These are phyloP conservation scores for Chrysaora quinquecirrha DNA, from an alignment of 30 jellyfish, hydroid and myxozoan genomes.

Conservation along the genomic window DNA sequence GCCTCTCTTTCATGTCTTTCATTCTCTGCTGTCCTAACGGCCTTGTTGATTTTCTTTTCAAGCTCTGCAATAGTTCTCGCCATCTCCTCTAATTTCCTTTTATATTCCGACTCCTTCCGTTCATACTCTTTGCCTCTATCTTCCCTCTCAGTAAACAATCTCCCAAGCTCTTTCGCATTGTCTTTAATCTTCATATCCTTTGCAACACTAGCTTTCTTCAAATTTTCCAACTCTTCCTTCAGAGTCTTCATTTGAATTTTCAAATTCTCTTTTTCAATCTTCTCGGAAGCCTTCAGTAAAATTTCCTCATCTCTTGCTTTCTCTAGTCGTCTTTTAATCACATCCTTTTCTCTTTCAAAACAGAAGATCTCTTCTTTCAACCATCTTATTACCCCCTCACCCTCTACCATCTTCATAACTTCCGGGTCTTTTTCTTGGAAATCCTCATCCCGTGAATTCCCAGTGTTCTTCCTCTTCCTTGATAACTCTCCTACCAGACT, in stretches of 20 bases:
- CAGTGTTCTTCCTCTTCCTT: constrained; percentile 16
- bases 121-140: constrained; percentile 34
- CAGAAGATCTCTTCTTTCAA: constrained; percentile 39
- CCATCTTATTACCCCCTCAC: constrained; percentile 12
- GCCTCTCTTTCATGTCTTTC: constrained; percentile 52
- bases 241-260: constrained; percentile 29
- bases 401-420: constrained; percentile 7
- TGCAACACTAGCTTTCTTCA: constrained; percentile 6
- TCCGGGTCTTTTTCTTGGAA: constrained; percentile 14
- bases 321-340: constrained; percentile 6
- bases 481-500: constrained; percentile 13
- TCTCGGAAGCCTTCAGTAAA: constrained; percentile 44
- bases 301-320: constrained; percentile 46
- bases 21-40: constrained; percentile 50
- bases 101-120: constrained; percentile 42
- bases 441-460: constrained; percentile 32
- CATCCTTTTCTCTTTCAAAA: constrained; percentile 45
- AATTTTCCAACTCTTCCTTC: constrained; percentile 28
- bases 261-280: constrained; percentile 49
- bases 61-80: constrained; percentile 25
- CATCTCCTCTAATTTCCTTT: constrained; percentile 49
- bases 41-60: constrained; percentile 38
- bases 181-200: background rate
- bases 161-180: constrained; percentile 6
- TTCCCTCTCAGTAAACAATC: constrained; percentile 29